Evolutionary conservation across 1,140 invertebrate genomes (phyloP), one percentile per base, ranked within the genome.

Genomic region (Luehdorfia chinensis): DNA sequence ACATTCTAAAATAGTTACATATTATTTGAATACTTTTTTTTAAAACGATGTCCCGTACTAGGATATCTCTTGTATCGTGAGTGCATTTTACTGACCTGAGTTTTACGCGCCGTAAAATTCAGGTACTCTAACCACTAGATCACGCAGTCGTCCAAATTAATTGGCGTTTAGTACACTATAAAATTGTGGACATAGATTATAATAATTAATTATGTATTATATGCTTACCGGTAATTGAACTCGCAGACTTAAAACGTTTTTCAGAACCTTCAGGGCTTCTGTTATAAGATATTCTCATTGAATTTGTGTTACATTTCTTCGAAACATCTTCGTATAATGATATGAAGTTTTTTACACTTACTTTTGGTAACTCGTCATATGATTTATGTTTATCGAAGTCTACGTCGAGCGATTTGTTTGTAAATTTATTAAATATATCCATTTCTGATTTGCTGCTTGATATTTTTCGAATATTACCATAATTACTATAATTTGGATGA

Each of bases 371-470:
- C 50, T 86, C 79, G 39, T 86, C 79, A 36, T 64, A 84, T n/a
- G 83, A 86, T 47, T 83, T 84, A 46, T 83, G 62, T 68, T 73
- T 83, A 21, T 84, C 73, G 18, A 81, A 61, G 30, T 72, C 65
- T 21, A 70, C 66, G 11, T 73, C 63, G 7, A 23, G 16, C 1
- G 43, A 41, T 47, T 52, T 59, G 19, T 23, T 55, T 13, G 62
- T 51, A 5, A 60, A 44, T 66, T 77, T 86, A 33, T 56, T 84
- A 25, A 86, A 86, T 45, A 86, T 80, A 47, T 86, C 83, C 76
- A 83, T 80, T 72, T 86, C 83, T 25, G 83, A 86, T 56, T 81
- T 86, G 44, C 83, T 86, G 11, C 77, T 66, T 8, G 72, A 72
- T 28, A 60, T 66, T 47, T 64, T 71, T 46, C 68, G 50, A 56